Evolutionary conservation across 2,113 vertebrate species (phyloP), one percentile per base, ranked within the genome.

Genomic region (Otis tarda): DNA sequence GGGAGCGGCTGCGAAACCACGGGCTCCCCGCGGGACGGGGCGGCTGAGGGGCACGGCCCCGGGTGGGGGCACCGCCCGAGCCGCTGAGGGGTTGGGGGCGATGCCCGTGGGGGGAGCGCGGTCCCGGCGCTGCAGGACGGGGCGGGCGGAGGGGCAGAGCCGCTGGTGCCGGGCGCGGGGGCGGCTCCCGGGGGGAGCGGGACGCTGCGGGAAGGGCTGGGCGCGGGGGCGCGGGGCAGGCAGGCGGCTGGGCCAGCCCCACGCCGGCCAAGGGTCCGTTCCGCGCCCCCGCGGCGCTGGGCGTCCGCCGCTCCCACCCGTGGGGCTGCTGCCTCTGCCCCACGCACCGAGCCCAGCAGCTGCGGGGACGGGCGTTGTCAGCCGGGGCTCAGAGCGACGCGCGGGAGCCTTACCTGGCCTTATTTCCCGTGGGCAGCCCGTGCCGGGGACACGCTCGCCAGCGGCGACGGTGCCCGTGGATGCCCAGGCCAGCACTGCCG

Each of bases 291-390:
- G 47, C 1, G 39, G 64, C 4, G 27, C 57, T 65, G 52, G 80
- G 43, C 65, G 33, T 6, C 53, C 9, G 41, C 81, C 2, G 28
- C 33, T 13, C 35, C 74, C 56, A 6, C n/a, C 57, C 21, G 82
- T 39, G 7, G 22, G 53, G 45, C 43, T 20, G 28, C 76, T 9
- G 2, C 50, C 61, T 4, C 59, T 17, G 61, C 77, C 39, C 3
- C 1, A 6, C 2, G 9, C 16, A 0, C 0, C 2, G 25, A 60
- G 15, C 64, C 35, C 41, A 3, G 9, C 35, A 1, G 57, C 45
- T 20, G 70, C 64, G 81, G 71, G 52, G n/a, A 14, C 1, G 0
- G 24, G 30, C 4, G 37, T 2, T 3, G 41, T 43, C 41, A 43
- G 41, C 41, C 14, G 41, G 41, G 41, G 41, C 41, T 43, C 41